Percentiles rank a stretch among this genome's conserved stretches.
Conservation (phyloP, 1,140 invertebrate genomes). For the Cydia amplana region DNA sequence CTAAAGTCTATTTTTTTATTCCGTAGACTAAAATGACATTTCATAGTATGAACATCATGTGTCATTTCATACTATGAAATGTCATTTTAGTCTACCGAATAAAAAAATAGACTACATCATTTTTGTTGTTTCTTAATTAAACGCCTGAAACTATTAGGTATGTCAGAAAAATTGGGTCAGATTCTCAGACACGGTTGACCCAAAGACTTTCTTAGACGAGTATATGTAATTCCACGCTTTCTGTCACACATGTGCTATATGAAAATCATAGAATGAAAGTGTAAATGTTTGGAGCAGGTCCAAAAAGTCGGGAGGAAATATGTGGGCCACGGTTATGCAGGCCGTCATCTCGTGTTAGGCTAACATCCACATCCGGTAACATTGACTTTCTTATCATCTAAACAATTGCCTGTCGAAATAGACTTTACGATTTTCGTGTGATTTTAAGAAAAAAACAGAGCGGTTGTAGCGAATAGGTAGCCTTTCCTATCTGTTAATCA, state of each 20-base stretch:
- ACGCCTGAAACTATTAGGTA: background rate
- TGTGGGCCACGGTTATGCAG: slow-evolving; percentile 70
- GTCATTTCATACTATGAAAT: no score
- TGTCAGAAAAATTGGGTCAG: slow-evolving; percentile 22
- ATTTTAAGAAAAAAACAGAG: background rate
- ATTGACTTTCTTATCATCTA: slow-evolving; percentile 71
- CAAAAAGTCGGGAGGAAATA: slow-evolving; percentile 64
- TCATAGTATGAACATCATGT: no score
- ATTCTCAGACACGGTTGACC: slow-evolving; percentile 15
- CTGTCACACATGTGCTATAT: slow-evolving; percentile 26
- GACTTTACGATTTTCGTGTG: slow-evolving; percentile 42
- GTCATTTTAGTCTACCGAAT: no score
- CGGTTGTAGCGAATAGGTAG: background rate
- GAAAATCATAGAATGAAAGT: slow-evolving; percentile 59
- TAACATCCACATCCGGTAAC: slow-evolving; percentile 69
- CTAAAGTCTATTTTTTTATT: no score
- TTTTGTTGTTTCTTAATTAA: background rate
- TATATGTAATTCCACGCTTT: slow-evolving; percentile 41
- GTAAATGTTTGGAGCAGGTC: slow-evolving; percentile 62
- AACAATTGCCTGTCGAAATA: slow-evolving; percentile 59
- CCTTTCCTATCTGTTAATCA: slow-evolving; percentile 2
- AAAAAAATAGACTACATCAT: no score
- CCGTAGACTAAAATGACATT: no score
- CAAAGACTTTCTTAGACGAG: slow-evolving; percentile 21
- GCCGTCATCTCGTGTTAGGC: slow-evolving; percentile 67